Percentiles rank a stretch among this genome's conserved stretches.
Conservation (phyloP, 1,140 invertebrate genomes). For the Tetramorium alpestre region DNA sequence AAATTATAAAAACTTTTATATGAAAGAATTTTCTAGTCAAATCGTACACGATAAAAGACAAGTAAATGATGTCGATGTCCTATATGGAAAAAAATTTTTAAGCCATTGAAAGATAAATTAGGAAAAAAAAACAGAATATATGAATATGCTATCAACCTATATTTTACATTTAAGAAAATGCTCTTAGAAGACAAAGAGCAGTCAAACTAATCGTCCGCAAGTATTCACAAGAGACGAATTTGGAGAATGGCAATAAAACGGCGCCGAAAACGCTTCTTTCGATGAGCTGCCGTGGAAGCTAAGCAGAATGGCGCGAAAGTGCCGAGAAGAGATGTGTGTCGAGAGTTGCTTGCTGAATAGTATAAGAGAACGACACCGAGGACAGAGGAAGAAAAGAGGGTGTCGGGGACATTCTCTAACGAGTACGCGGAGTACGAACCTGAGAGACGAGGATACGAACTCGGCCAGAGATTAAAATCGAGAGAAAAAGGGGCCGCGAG, state of each 20-base stretch:
- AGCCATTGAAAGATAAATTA: neutral
- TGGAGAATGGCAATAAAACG: neutral
- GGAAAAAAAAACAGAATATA: neutral
- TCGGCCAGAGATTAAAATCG: constrained; percentile 15
- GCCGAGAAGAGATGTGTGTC: neutral
- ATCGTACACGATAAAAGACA: neutral
- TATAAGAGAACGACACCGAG: constrained; percentile 33
- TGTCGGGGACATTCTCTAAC: constrained; percentile 32
- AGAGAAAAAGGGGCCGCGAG: neutral
- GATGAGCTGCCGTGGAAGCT: neutral
- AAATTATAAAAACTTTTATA: neutral
- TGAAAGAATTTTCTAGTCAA: neutral
- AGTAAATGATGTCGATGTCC: neutral
- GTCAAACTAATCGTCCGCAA: neutral
- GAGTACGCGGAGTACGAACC: constrained; percentile 27
- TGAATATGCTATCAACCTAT: neutral
- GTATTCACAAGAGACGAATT: neutral
- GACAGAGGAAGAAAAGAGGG: constrained; percentile 4
- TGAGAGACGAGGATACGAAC: neutral
- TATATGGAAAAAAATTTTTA: neutral
- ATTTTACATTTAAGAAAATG: neutral
- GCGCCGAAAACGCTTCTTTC: constrained; percentile 1
- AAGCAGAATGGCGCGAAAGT: neutral
- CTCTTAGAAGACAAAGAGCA: neutral
- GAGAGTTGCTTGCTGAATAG: constrained; percentile 16